phyloP scores from a whole-genome alignment of 2,888 invertebrate genomes.

The Elysia crispata region DNA sequence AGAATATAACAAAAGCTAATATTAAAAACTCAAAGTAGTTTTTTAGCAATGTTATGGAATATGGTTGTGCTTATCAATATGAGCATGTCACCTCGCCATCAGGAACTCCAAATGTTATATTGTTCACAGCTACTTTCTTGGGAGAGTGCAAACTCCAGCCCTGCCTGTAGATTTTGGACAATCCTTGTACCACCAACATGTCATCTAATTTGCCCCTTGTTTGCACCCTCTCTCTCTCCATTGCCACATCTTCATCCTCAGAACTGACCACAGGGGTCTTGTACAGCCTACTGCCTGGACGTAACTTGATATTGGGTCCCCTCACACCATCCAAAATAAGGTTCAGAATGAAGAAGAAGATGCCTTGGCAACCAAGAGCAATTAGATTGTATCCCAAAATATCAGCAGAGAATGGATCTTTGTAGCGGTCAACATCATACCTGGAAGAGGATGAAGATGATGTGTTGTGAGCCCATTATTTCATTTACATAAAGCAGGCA shows the following conservation, averaged over 20 bases:
- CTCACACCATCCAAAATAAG: conserved; percentile 67
- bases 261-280: conserved; percentile 13
- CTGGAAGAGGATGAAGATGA: conserved; percentile 51
- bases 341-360: conserved; percentile 73
- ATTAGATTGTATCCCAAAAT: conserved; percentile 73
- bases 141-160: too few relatives aligned
- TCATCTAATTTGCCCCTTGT: conserved; percentile 52
- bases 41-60: too few relatives aligned
- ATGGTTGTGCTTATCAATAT: too few relatives aligned
- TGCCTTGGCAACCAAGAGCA: conserved; percentile 72
- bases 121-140: conserved; percentile 73
- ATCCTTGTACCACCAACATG: conserved; percentile 63
- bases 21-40: too few relatives aligned
- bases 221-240: conserved; percentile 61
- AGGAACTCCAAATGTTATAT: conserved; percentile 76
- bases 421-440: conserved; percentile 74
- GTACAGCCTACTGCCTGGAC: too few relatives aligned
- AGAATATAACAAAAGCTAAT: too few relatives aligned
- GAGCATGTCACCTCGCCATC: conserved; percentile 73
- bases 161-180: conserved; percentile 61
- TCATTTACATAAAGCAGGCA: background rate
- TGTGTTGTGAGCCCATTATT: background rate
- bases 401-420: conserved; percentile 73
- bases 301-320: conserved; percentile 40
- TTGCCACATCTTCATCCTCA: conserved; percentile 68